Base-by-base conservation (phyloP, 2,888 invertebrate genomes). In the Dicycla oo region DNA sequence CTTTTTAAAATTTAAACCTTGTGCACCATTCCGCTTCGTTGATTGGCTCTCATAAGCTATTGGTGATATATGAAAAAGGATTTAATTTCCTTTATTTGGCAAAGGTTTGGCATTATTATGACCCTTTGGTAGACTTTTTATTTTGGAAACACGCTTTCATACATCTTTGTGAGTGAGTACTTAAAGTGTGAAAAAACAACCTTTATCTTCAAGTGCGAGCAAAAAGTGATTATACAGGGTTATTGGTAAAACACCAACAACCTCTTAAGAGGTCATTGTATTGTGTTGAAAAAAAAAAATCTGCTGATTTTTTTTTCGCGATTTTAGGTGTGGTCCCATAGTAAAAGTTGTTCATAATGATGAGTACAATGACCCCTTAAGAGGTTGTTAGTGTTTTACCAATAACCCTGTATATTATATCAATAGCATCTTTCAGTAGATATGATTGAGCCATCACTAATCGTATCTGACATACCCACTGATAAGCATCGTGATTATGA, bases 1-100 rank as follows among this genome's bases (percentile, higher is more conserved):
- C 74, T n/a, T 43, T 54, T 60, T 69, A 47, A 78, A 82, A 73
- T 69, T 60, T 64, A 80, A 67, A 80, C 49, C 47, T 54, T 45
- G 62, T 20, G 45, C 5, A 10, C 62, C 54, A 51, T 56, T 61
- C 30, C 47, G 56, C 30, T 45, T 67, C 71, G 11, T 45, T 71
- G 56, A 71, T 80, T 76, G 66, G 47, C 18, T 77, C 56, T 58
- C 10, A 64, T 57, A 58, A 69, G 2, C 61, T 61, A 49, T 61
- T 54, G 54, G 18, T 49, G 43, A 67, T 40, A 56, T 69, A 54
- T 56, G 57, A 45, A 69, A 30, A 69, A 43, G 40, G 8, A 18
- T 38, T 74, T 40, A 10, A 63, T 72, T 74, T 63, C 63, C 74
- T 26, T 30, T 47, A 20, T 71, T 66, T 23, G n/a, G 66, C 15